Evolutionary conservation across 2,888 invertebrate species (phyloP), one percentile per base, ranked within the genome.

Genomic region (Cantharis rustica): DNA sequence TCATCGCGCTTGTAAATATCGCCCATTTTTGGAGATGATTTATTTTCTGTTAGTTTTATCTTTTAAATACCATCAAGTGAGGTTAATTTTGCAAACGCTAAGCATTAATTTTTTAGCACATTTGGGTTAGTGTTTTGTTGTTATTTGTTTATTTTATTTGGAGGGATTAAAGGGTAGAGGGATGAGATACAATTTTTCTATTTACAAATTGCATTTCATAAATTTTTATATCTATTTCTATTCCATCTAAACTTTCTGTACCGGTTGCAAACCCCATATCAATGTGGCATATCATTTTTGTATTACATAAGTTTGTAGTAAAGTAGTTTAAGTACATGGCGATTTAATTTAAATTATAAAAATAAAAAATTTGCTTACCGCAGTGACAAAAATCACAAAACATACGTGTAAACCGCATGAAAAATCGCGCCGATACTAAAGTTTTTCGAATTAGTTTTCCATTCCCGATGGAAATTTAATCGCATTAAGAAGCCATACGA

Each of bases 211-310:
- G 23, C 47, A 47, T 20, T 17, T 66, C 20, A 66, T 66, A 20
- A 64, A 17, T n/a, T 47, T 47, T 47, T n/a, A 47, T 3, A 13
- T 47, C 47, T 47, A 69, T 62, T 69, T 72, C 75, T 76, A 76
- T 69, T 64, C 47, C 75, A 77, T 70, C 78, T 78, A 78, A 47
- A 78, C 75, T 78, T 78, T 73, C 79, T 81, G 79, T 81, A 82
- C 82, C 83, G 83, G 78, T 84, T 84, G 84, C 84, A 84, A 84
- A 84, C 84, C 84, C 84, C 84, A 84, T 83, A 79, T 79, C 16
- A 82, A 82, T 80, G 82, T 84, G 81, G 83, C 83, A 84, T 84
- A 84, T 84, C 83, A 84, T 76, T 73, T 61, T 16, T 70, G 7
- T 17, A 7, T 61, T n/a, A 23, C 13, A 31, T 68, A 16, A n/a